A percentile compares a stretch with the other conserved stretches of the same genome.
Conservation (phyloP, 2,888 invertebrate species). For the Caenorhabditis auriculariae region DNA sequence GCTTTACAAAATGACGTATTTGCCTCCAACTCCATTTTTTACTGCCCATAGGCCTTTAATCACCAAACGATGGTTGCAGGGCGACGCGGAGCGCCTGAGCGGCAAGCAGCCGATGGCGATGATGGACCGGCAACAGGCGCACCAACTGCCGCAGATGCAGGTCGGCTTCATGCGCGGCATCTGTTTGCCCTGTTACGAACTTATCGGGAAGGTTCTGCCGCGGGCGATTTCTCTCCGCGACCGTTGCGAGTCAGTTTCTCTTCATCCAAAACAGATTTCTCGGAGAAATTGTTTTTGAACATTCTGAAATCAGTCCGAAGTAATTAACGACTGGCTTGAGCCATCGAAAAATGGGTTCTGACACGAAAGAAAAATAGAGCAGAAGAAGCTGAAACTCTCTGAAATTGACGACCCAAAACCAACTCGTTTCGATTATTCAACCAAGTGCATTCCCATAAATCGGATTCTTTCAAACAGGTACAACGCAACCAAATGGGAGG, state of each 20-base stretch:
- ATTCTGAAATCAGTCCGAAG: neutral
- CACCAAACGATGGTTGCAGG: too few relatives aligned
- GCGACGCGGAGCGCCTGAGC: constrained; percentile 74
- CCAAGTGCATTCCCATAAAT: too few relatives aligned
- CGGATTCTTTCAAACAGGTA: constrained; percentile 60
- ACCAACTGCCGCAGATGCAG: constrained; percentile 78
- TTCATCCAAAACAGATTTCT: neutral
- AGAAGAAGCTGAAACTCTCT: too few relatives aligned
- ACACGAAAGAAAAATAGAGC: too few relatives aligned
- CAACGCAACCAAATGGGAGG: constrained; percentile 73
- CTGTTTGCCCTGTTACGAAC: constrained; percentile 79
- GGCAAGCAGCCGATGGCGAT: constrained; percentile 78
- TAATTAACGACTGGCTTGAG: neutral
- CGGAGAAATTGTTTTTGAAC: too few relatives aligned
- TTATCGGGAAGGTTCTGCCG: constrained; percentile 74
- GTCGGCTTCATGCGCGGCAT: constrained; percentile 81
- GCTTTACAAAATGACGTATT: neutral
- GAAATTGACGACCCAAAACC: too few relatives aligned
- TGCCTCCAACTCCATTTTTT: neutral
- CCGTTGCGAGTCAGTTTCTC: constrained; percentile 37
- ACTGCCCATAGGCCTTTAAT: neutral
- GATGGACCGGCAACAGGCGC: constrained; percentile 78
- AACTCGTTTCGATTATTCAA: too few relatives aligned
- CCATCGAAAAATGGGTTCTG: too few relatives aligned
- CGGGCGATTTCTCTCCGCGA: constrained; percentile 74